These are phyloP conservation scores for Bothrops jararaca DNA, from an alignment of 2,113 vertebrate species.

Conservation along the genomic window DNA sequence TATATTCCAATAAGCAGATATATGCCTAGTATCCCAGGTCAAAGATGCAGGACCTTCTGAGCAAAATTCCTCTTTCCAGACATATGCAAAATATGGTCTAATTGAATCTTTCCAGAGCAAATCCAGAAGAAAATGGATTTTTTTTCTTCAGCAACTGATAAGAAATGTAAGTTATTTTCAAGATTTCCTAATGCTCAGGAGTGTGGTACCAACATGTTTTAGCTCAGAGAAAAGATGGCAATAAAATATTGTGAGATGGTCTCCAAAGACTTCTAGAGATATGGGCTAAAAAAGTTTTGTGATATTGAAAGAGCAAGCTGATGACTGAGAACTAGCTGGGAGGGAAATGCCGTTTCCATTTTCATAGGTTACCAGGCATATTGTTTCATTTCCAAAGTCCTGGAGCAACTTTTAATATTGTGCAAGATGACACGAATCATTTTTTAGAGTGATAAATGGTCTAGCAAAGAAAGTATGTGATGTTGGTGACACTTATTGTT, in stretches of 20 bases:
- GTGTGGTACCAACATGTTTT: neutral
- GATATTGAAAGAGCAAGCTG: conserved; percentile 16
- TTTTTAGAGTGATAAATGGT: conserved; percentile 25
- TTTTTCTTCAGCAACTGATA: neutral
- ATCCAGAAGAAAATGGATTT: neutral
- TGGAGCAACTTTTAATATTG: conserved; percentile 3
- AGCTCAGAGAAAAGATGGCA: neutral
- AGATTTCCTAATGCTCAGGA: neutral
- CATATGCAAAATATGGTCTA: neutral
- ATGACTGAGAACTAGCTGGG: conserved; percentile 23
- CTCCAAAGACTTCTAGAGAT: neutral
- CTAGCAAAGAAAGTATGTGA: conserved; percentile 23
- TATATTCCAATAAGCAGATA: neutral
- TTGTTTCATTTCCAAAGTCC: neutral
- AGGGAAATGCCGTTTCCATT: conserved; percentile 2
- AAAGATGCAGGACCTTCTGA: neutral
- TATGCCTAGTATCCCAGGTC: neutral
- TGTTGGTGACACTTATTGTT: neutral
- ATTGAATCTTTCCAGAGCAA: neutral
- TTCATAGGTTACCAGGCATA: conserved; percentile 8
- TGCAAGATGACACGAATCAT: neutral
- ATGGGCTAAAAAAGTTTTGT: neutral
- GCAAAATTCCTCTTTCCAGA: neutral
- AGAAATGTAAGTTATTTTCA: neutral
- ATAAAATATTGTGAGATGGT: neutral